phyloP scores from a whole-genome alignment of 2,888 invertebrate genomes.

The Pyrrhia umbra region DNA sequence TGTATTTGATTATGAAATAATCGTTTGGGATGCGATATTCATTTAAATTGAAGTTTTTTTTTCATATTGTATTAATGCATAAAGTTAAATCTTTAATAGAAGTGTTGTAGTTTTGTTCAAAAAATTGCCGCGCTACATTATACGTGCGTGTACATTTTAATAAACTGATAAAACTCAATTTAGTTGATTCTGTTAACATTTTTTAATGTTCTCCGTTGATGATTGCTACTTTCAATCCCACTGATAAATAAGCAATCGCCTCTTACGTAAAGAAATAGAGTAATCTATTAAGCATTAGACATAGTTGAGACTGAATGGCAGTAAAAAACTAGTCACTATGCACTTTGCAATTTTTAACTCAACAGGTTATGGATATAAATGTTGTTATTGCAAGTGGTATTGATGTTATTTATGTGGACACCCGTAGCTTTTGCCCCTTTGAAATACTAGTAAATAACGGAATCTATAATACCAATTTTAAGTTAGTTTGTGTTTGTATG shows the following conservation, averaged over 20 bases:
- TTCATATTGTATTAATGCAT: not conserved
- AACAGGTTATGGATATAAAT: slow-evolving; percentile 46
- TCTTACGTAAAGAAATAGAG: slow-evolving; percentile 42
- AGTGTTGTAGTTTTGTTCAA: not conserved
- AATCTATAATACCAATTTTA: too few species aligned
- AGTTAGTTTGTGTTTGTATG: too few species aligned
- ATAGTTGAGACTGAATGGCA: slow-evolving; percentile 9
- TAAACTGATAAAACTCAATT: not conserved
- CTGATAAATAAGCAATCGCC: slow-evolving; percentile 6
- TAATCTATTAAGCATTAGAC: slow-evolving; percentile 24
- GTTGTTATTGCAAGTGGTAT: slow-evolving; percentile 32
- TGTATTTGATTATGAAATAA: not conserved
- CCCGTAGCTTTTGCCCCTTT: slow-evolving; percentile 24
- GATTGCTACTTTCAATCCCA: slow-evolving; percentile 6
- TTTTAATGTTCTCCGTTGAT: not conserved
- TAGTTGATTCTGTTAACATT: not conserved
- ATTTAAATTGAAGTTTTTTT: not conserved
- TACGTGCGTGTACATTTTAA: slow-evolving; percentile 2
- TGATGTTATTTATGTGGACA: slow-evolving; percentile 23
- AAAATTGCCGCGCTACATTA: not conserved
- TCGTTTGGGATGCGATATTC: not conserved
- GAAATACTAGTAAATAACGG: slow-evolving; percentile 10
- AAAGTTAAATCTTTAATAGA: not conserved
- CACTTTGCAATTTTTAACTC: slow-evolving; percentile 45
- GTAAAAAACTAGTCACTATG: slow-evolving; percentile 40